Evolutionary conservation across 1,140 invertebrate species (phyloP).

Genomic region (Macrocentrus cingulum): DNA sequence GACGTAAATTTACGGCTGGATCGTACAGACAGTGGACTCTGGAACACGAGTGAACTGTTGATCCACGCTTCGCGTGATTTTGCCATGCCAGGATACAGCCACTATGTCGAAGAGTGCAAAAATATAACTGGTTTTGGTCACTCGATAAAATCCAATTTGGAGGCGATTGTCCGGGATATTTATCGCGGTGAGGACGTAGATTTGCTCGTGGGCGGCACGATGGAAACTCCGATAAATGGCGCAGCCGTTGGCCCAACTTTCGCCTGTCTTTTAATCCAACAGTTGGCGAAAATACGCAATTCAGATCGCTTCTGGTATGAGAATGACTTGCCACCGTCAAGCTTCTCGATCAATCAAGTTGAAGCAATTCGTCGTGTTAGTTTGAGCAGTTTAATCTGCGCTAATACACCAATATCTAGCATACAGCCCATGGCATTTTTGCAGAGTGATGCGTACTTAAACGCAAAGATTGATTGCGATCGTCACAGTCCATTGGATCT

Average conservation of each 20-base stretch:
- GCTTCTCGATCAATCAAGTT: slow-evolving; percentile 80
- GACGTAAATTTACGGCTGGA: slow-evolving; percentile 30
- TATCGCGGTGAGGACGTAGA: slow-evolving; percentile 83
- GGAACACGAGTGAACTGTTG: slow-evolving; percentile 62
- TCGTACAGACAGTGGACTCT: slow-evolving; percentile 33
- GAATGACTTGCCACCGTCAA: slow-evolving; percentile 89
- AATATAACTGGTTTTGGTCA: slow-evolving; percentile 59
- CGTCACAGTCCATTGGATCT: slow-evolving; percentile 69
- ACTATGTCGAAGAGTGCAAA: slow-evolving; percentile 74
- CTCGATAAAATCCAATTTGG: slow-evolving; percentile 65
- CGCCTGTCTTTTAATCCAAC: slow-evolving; percentile 78
- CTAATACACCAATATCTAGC: slow-evolving; percentile 68
- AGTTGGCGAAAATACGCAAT: slow-evolving; percentile 77
- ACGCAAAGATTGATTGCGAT: slow-evolving; percentile 76
- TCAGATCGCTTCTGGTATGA: slow-evolving; percentile 95
- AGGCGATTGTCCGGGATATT: slow-evolving; percentile 64
- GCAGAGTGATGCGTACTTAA: slow-evolving; percentile 84
- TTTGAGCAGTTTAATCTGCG: slow-evolving; percentile 81
- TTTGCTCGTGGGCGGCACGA: slow-evolving; percentile 78
- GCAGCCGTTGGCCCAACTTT: slow-evolving; percentile 85
- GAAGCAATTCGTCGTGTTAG: slow-evolving; percentile 82
- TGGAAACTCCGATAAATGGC: slow-evolving; percentile 79
- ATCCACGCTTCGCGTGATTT: slow-evolving; percentile 83
- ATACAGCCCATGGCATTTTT: slow-evolving; percentile 86
- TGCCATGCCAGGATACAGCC: slow-evolving; percentile 83